Percentiles rank a stretch among this genome's conserved stretches.
Conservation (phyloP, 2,888 invertebrate genomes). For the Pammene fasciana region DNA sequence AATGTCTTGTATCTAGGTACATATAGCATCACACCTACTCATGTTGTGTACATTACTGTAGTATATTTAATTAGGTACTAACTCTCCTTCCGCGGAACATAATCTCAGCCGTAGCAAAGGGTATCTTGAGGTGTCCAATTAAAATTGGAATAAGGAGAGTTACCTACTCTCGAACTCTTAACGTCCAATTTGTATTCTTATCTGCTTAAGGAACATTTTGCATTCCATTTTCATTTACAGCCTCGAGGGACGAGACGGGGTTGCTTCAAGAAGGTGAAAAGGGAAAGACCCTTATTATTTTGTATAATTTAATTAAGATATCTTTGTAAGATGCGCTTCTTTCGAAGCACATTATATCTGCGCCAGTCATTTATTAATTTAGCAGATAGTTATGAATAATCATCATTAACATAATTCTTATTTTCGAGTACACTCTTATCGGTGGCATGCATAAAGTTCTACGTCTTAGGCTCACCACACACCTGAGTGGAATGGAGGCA, state of each 20-base stretch:
- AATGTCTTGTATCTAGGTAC: no score
- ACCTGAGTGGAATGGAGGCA: no score
- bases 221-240: constrained; percentile 36
- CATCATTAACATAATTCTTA: neutral
- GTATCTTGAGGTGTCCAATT: constrained; percentile 24
- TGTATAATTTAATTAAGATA: constrained; percentile 26
- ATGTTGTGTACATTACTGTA: neutral
- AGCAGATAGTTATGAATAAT: neutral
- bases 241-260: constrained; percentile 24
- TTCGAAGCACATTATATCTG: neutral
- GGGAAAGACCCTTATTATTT: constrained; percentile 20
- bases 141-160: constrained; percentile 30
- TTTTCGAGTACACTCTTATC: neutral
- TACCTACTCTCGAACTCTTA: constrained; percentile 25
- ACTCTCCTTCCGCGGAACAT: neutral
- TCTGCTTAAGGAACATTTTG: constrained; percentile 32
- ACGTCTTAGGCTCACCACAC: no score
- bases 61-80: neutral
- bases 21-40: no score
- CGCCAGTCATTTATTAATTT: neutral
- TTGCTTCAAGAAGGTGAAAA: constrained; percentile 13
- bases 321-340: neutral
- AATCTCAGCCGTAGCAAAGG: constrained; percentile 17
- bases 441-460: no score
- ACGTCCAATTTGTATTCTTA: constrained; percentile 37